A percentile compares a stretch with the other conserved stretches of the same genome.
Conservation (phyloP, 2,797 vertebrate species). For the Hydrophis major region DNA sequence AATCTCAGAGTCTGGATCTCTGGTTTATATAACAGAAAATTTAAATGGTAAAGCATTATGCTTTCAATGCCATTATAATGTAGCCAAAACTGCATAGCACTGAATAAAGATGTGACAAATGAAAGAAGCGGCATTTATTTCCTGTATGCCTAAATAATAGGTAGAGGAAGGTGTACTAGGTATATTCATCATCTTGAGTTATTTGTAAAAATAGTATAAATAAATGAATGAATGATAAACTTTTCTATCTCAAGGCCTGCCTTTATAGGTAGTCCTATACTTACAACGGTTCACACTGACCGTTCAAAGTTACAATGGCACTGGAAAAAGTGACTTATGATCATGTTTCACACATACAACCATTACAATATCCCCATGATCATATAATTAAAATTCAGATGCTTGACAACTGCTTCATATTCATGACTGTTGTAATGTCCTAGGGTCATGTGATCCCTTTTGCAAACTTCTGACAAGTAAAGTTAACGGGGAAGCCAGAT, state of each 20-base stretch:
- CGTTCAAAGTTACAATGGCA: too few relatives aligned
- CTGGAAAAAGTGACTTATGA: too few relatives aligned
- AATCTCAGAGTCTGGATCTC: neutral
- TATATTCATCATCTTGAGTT: neutral
- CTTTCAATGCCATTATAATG: neutral
- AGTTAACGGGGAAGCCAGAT: too few relatives aligned
- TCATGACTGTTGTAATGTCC: too few relatives aligned
- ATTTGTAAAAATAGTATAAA: neutral
- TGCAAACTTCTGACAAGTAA: too few relatives aligned
- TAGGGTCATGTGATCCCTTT: too few relatives aligned
- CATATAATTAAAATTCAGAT: too few relatives aligned
- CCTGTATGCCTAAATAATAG: neutral
- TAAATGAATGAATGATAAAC: neutral
- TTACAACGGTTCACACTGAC: too few relatives aligned
- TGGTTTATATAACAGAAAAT: neutral
- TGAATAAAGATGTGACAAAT: neutral
- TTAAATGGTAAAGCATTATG: neutral
- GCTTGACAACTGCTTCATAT: too few relatives aligned
- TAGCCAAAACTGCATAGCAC: neutral
- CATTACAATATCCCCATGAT: too few relatives aligned
- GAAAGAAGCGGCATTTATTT: neutral
- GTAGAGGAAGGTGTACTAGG: neutral
- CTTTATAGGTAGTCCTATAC: neutral
- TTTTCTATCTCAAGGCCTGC: neutral
- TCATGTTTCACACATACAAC: too few relatives aligned